Percentiles rank a stretch among this genome's conserved stretches.
phyloP scores from a whole-genome alignment of 2,797 vertebrate genomes.

The Thripadectes ignobilis region DNA sequence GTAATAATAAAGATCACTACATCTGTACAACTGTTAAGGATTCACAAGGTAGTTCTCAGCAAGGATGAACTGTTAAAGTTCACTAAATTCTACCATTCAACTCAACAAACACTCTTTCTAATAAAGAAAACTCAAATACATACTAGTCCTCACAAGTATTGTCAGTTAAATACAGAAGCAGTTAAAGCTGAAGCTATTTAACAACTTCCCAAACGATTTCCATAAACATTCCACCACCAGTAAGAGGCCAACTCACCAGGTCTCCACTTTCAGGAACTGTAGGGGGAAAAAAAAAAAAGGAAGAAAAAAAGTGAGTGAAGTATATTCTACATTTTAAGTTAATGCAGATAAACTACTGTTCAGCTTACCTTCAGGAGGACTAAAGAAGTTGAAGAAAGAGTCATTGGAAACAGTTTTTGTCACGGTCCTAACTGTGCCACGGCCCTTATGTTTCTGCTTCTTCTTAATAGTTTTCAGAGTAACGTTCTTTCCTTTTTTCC shows the following conservation, averaged over 20 bases:
- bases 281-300: not conserved
- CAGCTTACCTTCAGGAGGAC: conserved; percentile 91
- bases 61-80: not conserved
- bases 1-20: not conserved
- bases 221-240: not conserved
- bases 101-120: not conserved
- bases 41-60: not conserved
- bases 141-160: not conserved
- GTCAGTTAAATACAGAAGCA: not conserved
- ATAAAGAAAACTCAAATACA: not conserved
- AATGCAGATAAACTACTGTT: not conserved
- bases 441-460: conserved; percentile 99
- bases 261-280: conserved; percentile 95
- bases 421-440: conserved; percentile 95
- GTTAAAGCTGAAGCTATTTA: not conserved
- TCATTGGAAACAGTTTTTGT: conserved; percentile 98
- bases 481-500: conserved; percentile 98
- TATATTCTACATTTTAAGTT: not conserved
- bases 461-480: conserved; percentile 99
- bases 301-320: conserved; percentile 1
- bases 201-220: not conserved
- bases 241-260: conserved; percentile 84
- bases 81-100: not conserved
- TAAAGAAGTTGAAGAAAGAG: conserved; percentile 99
- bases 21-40: not conserved